Evolutionary conservation across 2,888 invertebrate species (phyloP), one percentile per base, ranked within the genome.

Genomic region (Hyposoter didymator): DNA sequence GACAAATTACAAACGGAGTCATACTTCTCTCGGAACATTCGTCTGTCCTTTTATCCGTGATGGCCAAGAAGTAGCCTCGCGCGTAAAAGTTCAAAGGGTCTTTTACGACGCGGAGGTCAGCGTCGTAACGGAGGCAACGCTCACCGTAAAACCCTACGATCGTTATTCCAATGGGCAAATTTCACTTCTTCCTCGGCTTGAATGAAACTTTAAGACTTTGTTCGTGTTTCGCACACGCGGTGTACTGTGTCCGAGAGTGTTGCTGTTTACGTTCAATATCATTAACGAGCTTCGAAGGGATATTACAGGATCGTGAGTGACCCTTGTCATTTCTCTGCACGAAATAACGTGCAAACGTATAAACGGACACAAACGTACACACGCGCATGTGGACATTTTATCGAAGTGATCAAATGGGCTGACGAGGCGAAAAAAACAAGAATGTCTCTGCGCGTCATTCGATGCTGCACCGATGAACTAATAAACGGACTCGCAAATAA

Each of bases 221-320:
- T 73, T 32, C 22, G 43, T 52, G 19, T 70, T 70, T 74, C 47
- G 43, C 78, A 76, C 35, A 66, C 82, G 78, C n/a, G n/a, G n/a
- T n/a, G n/a, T n/a, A n/a, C n/a, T n/a, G n/a, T 73, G 83, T 66
- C 45, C 22, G 59, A 76, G 82, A 64, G 83, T 55, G 55, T 49
- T 70, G 47, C 32, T 45, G 49, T 70, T 83, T 73, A 81, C 66
- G 66, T 83, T 75, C 82, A 82, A 80, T 83, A 84, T 64, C 62
- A 76, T 84, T 83, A 83, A 87, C 78, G 82, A 80, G 82, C 74
- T 84, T 83, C 43, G 67, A 80, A 66, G 59, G 22, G 28, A 32
- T 74, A 62, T 74, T 52, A 45, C n/a, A 76, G 72, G 39, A 28
- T 74, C 80, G 19, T 43, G 22, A 47, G 22, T 69, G 47, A n/a